Percentiles rank a stretch among this genome's conserved stretches.
Evolutionary conservation across 92 coral and sea anemone genomes (phyloP).

Genomic region (Epizoanthus rinbou): DNA sequence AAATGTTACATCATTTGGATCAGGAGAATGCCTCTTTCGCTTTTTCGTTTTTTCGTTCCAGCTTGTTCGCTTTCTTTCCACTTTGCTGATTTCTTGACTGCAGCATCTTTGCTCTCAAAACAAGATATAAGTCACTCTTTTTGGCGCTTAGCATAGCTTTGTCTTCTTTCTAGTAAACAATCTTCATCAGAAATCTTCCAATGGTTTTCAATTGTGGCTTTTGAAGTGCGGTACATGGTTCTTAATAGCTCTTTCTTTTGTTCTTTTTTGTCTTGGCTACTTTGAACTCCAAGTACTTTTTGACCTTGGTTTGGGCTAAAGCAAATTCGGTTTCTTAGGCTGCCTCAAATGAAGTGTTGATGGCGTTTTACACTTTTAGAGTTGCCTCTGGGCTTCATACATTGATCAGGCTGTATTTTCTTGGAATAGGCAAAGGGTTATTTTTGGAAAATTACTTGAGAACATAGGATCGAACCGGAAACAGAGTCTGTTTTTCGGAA

Average conservation of each 20-base stretch:
- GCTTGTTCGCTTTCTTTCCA: neutral
- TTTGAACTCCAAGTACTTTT: conserved; percentile 12
- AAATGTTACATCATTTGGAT: too few relatives aligned
- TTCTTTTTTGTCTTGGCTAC: neutral
- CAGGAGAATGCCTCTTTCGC: conserved; percentile 8
- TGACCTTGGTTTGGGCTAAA: conserved; percentile 22
- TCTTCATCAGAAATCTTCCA: conserved; percentile 3
- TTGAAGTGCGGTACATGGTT: neutral
- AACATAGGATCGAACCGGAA: conserved; percentile 8
- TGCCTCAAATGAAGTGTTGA: conserved; percentile 14
- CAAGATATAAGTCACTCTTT: neutral
- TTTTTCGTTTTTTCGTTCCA: neutral
- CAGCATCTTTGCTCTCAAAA: conserved; percentile 2
- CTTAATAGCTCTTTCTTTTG: neutral
- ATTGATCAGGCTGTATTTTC: conserved; percentile 9
- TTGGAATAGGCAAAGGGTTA: conserved; percentile 18
- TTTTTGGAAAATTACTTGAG: conserved; percentile 5
- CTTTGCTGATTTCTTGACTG: neutral
- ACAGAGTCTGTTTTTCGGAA: conserved; percentile 23
- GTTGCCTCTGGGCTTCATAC: conserved; percentile 3
- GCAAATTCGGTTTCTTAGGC: conserved; percentile 31
- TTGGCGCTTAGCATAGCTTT: conserved; percentile 26
- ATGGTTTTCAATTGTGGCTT: neutral
- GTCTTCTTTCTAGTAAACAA: conserved; percentile 3
- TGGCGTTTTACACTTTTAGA: conserved; percentile 21